Base-by-base conservation (phyloP, 2,113 vertebrate genomes). In the Apodemus sylvaticus region DNA sequence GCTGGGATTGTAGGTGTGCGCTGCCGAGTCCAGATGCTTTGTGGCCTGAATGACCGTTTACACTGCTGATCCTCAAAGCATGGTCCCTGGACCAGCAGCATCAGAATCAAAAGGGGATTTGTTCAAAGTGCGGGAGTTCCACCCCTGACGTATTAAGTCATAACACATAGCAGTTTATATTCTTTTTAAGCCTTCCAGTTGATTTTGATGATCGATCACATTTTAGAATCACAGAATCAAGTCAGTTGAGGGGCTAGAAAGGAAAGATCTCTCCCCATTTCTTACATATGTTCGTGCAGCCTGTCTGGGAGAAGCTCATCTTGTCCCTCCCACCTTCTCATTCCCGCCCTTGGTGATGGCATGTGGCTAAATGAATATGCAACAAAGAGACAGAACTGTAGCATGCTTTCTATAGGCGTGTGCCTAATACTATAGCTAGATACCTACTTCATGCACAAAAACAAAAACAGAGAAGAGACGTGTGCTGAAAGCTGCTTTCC, bases 141-240 rank as follows among this genome's bases (percentile, higher is more conserved):
- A 60, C 24, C 26, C 68, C 20, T 90, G 66, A 70, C 78, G 66
- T 77, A 86, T n/a, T 85, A 66, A 92, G 66, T 77, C 60, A 77
- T 34, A 39, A 74, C 91, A 74, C 68, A 89, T 19, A 93, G 45
- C n/a, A 73, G 16, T 51, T 34, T 91, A 13, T 88, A 26, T 42
- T 95, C 48, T 53, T 66, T 86, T 53, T 36, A 90, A 92, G 68
- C 36, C 26, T 93, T 88, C 24, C 60, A 34, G 16, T 39, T 64
- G 58, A 85, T 78, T 92, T 51, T 81, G 58, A 51, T 90, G 48
- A 60, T 83, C 1, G 0, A 29, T 90, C 64, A 95, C 90, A 71
- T 94, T 95, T 95, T n/a, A 95, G 81, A 92, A 70, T 92, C 85
- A 76, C 29, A 64, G 58, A 79, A 77, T 89, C 2, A 34, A 77